phyloP scores from a whole-genome alignment of 2,888 invertebrate genomes.

The Adineta ricciae region DNA sequence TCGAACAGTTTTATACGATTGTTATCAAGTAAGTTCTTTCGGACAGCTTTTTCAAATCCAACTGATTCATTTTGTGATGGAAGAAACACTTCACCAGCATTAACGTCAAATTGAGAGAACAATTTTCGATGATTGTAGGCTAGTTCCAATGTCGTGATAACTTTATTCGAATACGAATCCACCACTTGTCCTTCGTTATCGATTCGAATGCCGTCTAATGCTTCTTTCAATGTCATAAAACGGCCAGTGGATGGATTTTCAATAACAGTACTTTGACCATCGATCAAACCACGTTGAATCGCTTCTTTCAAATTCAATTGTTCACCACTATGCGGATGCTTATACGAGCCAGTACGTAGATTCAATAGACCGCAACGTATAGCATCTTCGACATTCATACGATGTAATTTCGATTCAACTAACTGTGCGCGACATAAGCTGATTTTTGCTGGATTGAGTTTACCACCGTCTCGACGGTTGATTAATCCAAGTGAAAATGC shows the following conservation, averaged over 20 bases:
- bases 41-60: slow-evolving; percentile 25
- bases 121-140: slow-evolving; percentile 31
- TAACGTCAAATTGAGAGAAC: slow-evolving; percentile 30
- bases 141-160: slow-evolving; percentile 22
- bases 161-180: not conserved
- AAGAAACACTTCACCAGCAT: slow-evolving; percentile 33
- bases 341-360: slow-evolving; percentile 44
- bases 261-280: slow-evolving; percentile 50
- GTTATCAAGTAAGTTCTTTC: slow-evolving; percentile 30
- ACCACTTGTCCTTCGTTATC: slow-evolving; percentile 22
- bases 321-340: slow-evolving; percentile 42
- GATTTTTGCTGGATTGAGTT: slow-evolving; percentile 39
- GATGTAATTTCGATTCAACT: slow-evolving; percentile 29
- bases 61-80: slow-evolving; percentile 19
- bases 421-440: slow-evolving; percentile 16
- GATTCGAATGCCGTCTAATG: slow-evolving; percentile 25
- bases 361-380: slow-evolving; percentile 30
- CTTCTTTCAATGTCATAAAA: slow-evolving; percentile 23
- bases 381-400: slow-evolving; percentile 33
- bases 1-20: slow-evolving; percentile 26
- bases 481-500: slow-evolving; percentile 50
- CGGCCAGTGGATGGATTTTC: slow-evolving; percentile 21
- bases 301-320: slow-evolving; percentile 43
- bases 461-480: slow-evolving; percentile 39
- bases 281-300: slow-evolving; percentile 47